phyloP scores from a whole-genome alignment of 2,113 vertebrate genomes.

The Triplophysa siluroides region DNA sequence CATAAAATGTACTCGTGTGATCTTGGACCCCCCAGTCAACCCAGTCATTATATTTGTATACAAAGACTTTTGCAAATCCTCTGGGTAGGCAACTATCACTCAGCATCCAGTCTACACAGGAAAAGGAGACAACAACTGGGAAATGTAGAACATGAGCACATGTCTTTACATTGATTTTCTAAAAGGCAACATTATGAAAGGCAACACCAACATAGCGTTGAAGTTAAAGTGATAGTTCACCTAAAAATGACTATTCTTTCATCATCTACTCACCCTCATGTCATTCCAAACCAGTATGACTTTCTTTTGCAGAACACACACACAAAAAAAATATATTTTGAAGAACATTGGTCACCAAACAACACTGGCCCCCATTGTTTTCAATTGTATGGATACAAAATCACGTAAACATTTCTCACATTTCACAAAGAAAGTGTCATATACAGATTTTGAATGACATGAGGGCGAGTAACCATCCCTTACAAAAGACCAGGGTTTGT shows the following conservation, averaged over 20 bases:
- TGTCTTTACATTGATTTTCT: slow-evolving; percentile 3
- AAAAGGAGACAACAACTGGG: slow-evolving; percentile 24
- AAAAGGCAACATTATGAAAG: neutral
- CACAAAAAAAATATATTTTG: too few species aligned
- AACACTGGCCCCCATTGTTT: too few species aligned
- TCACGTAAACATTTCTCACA: too few species aligned
- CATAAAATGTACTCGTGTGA: slow-evolving; percentile 29
- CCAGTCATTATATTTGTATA: slow-evolving; percentile 39
- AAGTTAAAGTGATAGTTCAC: too few species aligned
- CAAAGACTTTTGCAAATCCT: slow-evolving; percentile 14
- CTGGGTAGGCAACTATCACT: slow-evolving; percentile 28
- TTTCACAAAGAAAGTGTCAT: too few species aligned
- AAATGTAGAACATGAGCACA: slow-evolving; percentile 6
- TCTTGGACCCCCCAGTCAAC: slow-evolving; percentile 29
- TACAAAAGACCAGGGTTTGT: neutral
- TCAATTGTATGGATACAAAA: too few species aligned
- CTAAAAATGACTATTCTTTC: too few species aligned
- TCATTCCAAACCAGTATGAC: too few species aligned
- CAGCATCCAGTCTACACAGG: slow-evolving; percentile 27
- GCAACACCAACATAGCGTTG: neutral
- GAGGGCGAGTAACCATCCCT: neutral
- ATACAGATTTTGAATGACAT: too few species aligned
- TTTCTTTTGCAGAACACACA: too few species aligned
- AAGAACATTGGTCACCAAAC: too few species aligned
- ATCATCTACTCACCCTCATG: too few species aligned